Evolutionary conservation across 2,113 vertebrate genomes (phyloP).

Genomic region (Xenopus borealis): DNA sequence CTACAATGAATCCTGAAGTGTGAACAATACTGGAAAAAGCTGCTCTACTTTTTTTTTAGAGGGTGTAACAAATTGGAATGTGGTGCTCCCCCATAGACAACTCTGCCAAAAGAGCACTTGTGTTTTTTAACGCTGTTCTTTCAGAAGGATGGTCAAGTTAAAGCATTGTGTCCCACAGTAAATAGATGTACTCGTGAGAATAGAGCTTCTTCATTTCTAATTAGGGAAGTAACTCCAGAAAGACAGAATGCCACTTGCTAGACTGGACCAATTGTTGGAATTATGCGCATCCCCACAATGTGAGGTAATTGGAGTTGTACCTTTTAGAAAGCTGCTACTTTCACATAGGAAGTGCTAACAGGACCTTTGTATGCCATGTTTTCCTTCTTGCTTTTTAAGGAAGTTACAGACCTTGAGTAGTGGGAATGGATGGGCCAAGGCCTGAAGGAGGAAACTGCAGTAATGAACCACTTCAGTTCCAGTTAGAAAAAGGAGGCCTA

Average conservation of each 20-base stretch:
- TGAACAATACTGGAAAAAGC: slow-evolving; percentile 76
- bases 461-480: slow-evolving; percentile 99
- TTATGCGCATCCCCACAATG: slow-evolving; percentile 87
- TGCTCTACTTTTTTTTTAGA: slow-evolving; percentile 59
- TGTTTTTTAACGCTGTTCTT: slow-evolving; percentile 89
- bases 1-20: slow-evolving; percentile 84
- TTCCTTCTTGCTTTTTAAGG: slow-evolving; percentile 94
- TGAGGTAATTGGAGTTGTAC: slow-evolving; percentile 98
- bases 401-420: slow-evolving; percentile 91
- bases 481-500: slow-evolving; percentile 93
- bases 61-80: slow-evolving; percentile 79
- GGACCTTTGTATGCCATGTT: slow-evolving; percentile 99
- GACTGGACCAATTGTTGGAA: slow-evolving; percentile 74
- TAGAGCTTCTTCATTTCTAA: slow-evolving; percentile 93
- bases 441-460: slow-evolving; percentile 84
- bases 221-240: slow-evolving; percentile 93
- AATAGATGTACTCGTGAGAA: slow-evolving; percentile 91
- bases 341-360: slow-evolving; percentile 99
- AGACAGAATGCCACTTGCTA: slow-evolving; percentile 83
- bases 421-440: slow-evolving; percentile 90
- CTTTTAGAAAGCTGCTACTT: slow-evolving; percentile 99
- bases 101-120: slow-evolving; percentile 86
- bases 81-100: slow-evolving; percentile 70
- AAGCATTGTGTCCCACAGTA: slow-evolving; percentile 80
- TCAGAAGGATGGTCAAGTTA: slow-evolving; percentile 81